Conservation (phyloP, 1,140 invertebrate species). For the Temnothorax curvispinosus region DNA sequence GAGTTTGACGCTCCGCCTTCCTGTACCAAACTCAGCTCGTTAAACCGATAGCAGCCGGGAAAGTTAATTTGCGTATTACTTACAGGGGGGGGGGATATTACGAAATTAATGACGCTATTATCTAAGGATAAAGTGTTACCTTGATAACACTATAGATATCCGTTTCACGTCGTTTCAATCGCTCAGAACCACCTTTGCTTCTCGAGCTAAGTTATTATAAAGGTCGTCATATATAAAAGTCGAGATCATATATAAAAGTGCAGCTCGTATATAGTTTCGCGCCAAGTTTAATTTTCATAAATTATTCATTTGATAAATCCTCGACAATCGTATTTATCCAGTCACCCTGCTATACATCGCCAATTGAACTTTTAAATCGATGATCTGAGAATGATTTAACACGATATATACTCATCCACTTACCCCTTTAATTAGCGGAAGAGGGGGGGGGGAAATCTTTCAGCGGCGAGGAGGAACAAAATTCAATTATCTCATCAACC, state of each 20-base stretch:
- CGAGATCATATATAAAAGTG: not conserved
- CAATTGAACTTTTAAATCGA: slow-evolving; percentile 16
- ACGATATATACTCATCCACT: slow-evolving; percentile 17
- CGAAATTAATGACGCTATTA: slow-evolving; percentile 61
- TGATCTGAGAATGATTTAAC: not conserved
- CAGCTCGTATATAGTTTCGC: not conserved
- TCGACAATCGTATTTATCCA: not conserved
- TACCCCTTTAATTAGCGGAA: slow-evolving; percentile 35
- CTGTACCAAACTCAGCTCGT: slow-evolving; percentile 60
- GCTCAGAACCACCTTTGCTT: not conserved
- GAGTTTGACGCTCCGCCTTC: slow-evolving; percentile 55
- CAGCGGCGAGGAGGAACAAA: not conserved
- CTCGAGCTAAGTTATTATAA: not conserved
- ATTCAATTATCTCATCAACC: slow-evolving; percentile 47
- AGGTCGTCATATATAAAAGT: not conserved
- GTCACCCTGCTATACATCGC: not conserved
- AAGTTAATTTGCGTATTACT: slow-evolving; percentile 62
- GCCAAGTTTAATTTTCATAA: not conserved
- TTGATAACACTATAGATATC: slow-evolving; percentile 34
- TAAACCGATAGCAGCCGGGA: slow-evolving; percentile 64
- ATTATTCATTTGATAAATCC: not conserved
- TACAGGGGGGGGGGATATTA: slow-evolving; percentile 33
- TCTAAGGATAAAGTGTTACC: slow-evolving; percentile 36
- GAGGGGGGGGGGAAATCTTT: slow-evolving; percentile 22
- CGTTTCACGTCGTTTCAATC: slow-evolving; percentile 34